These are phyloP conservation scores for Pimpla rufipes DNA, from an alignment of 2,888 invertebrate species.

Conservation along the genomic window DNA sequence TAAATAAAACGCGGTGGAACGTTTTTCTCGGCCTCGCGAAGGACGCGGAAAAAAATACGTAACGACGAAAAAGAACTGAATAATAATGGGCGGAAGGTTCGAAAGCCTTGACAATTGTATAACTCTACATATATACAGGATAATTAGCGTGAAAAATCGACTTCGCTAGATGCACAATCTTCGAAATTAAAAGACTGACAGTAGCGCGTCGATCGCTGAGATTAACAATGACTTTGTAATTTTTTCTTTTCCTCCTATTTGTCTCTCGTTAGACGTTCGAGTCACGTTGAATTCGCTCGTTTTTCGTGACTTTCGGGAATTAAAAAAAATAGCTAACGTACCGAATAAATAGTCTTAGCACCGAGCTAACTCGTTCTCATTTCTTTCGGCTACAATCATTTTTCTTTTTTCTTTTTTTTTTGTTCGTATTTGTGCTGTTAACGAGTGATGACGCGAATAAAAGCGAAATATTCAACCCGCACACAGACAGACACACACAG, in stretches of 20 bases:
- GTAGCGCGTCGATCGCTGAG: slow-evolving; percentile 75
- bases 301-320: not conserved
- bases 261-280: slow-evolving; percentile 2
- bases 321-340: slow-evolving; percentile 49
- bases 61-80: slow-evolving; percentile 21
- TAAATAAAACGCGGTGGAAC: slow-evolving; percentile 58
- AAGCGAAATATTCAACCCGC: slow-evolving; percentile 39
- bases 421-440: slow-evolving; percentile 58
- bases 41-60: slow-evolving; percentile 5
- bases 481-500: slow-evolving; percentile 58
- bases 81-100: slow-evolving; percentile 4
- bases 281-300: not conserved
- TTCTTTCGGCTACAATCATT: slow-evolving; percentile 30
- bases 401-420: slow-evolving; percentile 25
- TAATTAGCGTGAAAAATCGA: slow-evolving; percentile 43
- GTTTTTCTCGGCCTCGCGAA: not conserved
- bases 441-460: slow-evolving; percentile 54
- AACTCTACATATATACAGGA: slow-evolving; percentile 60
- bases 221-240: slow-evolving; percentile 48
- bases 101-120: slow-evolving; percentile 43
- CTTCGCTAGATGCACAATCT: slow-evolving; percentile 81
- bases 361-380: slow-evolving; percentile 54
- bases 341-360: slow-evolving; percentile 67
- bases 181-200: slow-evolving; percentile 80
- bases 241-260: slow-evolving; percentile 1